Evolutionary conservation across 2,888 invertebrate species (phyloP), one percentile per base, ranked within the genome.

Genomic region (Gastrophysa polygoni): DNA sequence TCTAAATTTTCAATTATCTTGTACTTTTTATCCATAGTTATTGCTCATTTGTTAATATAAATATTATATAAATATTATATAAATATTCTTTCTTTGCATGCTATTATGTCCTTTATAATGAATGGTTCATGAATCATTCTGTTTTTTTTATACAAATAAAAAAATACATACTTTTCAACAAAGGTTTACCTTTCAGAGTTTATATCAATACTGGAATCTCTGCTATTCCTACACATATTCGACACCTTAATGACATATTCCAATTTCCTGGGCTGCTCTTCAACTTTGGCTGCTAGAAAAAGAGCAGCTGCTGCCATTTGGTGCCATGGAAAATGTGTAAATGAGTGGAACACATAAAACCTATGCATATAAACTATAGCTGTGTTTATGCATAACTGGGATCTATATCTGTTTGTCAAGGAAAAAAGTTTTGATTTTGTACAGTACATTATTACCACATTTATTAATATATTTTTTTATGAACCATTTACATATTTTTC

Each of bases 311-410:
- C 91, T 8, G 97, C 95, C 81, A 98, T 94, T 57, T 93, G 90
- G 82, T 96, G 93, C 80, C 96, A 89, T 83, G 96, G 95, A 82
- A 98, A 98, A 80, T 93, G 92, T 55, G 93, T 90, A 84, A 99
- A 95, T 14, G 98, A 96, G 81, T 98, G 98, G 85, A 95, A 97
- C 84, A 98, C 96, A 84, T 97, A 99, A 85, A 98, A 99, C 59
- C 98, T 88, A 83, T 99, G 98, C 97, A 98, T 97, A 79, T 98
- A 98, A 59, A 98, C 98, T 77, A 98, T 98, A 29, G 98, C 98
- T 65, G 98, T 98, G 84, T 98, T 98, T 82, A 98, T 98, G 82
- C 98, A 98, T 84, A 98, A 84, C 84, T 98, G 98, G 50, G 95
- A 93, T 75, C 91, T 91, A 68, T 61, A 67, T 70, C 66, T 52